Base-by-base conservation (phyloP, 2,113 vertebrate species). In the Myocastor coypus region DNA sequence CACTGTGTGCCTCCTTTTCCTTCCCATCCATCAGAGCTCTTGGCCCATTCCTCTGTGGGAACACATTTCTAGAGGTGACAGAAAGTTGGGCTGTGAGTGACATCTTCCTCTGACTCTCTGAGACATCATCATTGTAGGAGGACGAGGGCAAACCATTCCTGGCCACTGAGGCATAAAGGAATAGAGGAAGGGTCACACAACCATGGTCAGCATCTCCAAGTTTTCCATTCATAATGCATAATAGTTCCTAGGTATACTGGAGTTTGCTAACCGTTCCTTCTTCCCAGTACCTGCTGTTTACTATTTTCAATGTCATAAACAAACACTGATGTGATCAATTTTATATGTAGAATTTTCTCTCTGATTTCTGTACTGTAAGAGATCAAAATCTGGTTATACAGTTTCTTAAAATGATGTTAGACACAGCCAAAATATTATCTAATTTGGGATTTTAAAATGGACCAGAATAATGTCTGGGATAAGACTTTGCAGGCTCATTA, bases 351-450 rank as follows among this genome's bases (percentile, higher is more conserved):
- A 42, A 26, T 26, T 73, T 86, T 86, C 92, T 85, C 63, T 94
- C 19, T 30, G 61, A 52, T 89, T 91, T 88, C 63, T 63, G 83
- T 87, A 68, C 37, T 82, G 42, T 77, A 92, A 55, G n/a, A 71
- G n/a, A 61, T 96, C 52, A 32, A 71, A 94, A 77, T 50, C 50
- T 81, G 17, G 30, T 89, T 93, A n/a, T 92, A 19, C 83, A 57
- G 17, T 8, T 37, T 28, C 69, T 13, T 59, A 63, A 84, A 69
- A 87, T 85, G 83, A 40, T 78, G 82, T 71, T 73, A 94, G 66
- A 83, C 19, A n/a, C 57, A 63, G 42, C 73, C n/a, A 42, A 73
- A 87, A 82, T 78, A 6, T 42, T 59, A 91, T 78, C 83, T 40
- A 95, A 7, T 7, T 46, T 13, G 55, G 89, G 82, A 68, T 66